Base-by-base conservation (phyloP, 2,797 vertebrate genomes). In the Pipistrellus pipistrellus region DNA sequence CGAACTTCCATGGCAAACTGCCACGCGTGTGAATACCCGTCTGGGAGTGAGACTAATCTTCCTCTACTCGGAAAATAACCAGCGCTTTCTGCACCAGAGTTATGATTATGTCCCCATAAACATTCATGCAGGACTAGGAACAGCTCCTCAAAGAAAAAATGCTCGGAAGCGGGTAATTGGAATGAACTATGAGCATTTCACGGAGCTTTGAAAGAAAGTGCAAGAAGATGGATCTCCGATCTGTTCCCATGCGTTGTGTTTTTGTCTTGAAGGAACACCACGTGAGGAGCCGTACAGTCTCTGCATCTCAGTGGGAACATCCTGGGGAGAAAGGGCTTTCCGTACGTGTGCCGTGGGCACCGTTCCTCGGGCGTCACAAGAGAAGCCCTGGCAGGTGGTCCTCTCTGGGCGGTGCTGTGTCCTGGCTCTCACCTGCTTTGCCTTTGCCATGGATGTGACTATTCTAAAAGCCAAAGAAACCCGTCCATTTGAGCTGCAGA, bases 81-180 rank as follows among this genome's bases (percentile, higher is more conserved):
- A 93, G 57, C 35, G 88, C 59, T 95, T 92, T 95, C 71, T 59
- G 17, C 66, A 86, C 82, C 76, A 66, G 71, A 86, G 48, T 80
- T 96, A 85, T 38, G 88, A 96, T 93, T 88, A 94, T 77, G 94
- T 90, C 90, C 93, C 90, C 93, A 66, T 96, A 93, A 96, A 95
- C 95, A 96, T 90, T 95, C 80, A 75, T 62, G 94, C 76, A 96
- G 87, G 83, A 92, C 66, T 18, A 86, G 93, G n/a, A 88, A 94
- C 12, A 82, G 71, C 44, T 93, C 71, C 83, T 95, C 89, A 93
- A 97, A 96, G 92, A 94, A 93, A 93, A 92, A 97, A 94, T 85
- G 95, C 73, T 87, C 76, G 53, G 78, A 41, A 93, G 88, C 0
- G 4, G 90, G 93, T 96, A 91, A 96, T 85, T 93, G 94, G 92